Conservation (phyloP, 2,888 invertebrate genomes). For the Eilema depressum region DNA sequence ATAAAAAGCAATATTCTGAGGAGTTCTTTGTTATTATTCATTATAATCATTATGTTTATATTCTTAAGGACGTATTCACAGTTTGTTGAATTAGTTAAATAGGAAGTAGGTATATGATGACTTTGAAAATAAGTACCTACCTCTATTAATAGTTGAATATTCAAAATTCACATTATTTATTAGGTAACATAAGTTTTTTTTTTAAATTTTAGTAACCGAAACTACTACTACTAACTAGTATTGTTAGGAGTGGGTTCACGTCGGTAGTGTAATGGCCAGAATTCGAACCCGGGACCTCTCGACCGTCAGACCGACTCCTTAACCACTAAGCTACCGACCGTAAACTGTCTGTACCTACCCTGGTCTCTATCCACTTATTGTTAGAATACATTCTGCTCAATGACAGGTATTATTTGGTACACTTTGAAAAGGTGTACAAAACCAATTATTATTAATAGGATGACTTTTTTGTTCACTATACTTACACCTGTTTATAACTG, state of each 20-base stretch:
- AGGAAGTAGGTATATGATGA: neutral
- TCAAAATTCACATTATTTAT: neutral
- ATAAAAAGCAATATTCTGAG: constrained; percentile 44
- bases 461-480: neutral
- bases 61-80: neutral
- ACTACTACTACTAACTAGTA: too few relatives aligned
- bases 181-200: neutral
- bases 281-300: too few relatives aligned
- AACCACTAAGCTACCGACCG: too few relatives aligned
- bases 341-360: too few relatives aligned
- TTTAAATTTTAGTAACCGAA: too few relatives aligned
- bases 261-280: too few relatives aligned
- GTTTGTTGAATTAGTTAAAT: neutral
- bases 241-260: too few relatives aligned
- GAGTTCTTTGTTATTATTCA: constrained; percentile 45
- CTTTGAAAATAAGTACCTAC: neutral
- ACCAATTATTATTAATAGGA: neutral
- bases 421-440: neutral
- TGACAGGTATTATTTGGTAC: neutral
- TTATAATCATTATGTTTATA: neutral
- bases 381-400: neutral
- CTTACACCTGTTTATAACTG: neutral
- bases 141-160: neutral
- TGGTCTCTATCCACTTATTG: neutral
- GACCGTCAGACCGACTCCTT: too few relatives aligned